Base-by-base conservation (phyloP, 2,888 invertebrate species). In the Cheiracanthium punctorium region DNA sequence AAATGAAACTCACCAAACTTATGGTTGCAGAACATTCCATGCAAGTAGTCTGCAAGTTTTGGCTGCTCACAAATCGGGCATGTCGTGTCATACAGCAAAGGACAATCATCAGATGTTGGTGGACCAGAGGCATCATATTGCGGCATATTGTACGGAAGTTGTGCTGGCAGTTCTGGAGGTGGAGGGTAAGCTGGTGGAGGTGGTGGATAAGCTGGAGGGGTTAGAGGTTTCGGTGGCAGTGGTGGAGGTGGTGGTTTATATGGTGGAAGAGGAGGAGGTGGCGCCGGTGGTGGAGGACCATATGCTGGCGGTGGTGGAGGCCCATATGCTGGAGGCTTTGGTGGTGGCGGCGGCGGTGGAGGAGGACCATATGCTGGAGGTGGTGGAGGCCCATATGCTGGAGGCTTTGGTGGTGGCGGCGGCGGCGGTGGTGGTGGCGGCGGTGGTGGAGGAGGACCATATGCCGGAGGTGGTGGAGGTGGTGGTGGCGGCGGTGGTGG, bases 301-400 rank as follows among this genome's bases (percentile, higher is more conserved):
- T 37, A 37, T 10, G 37, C 37, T 37, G 37, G 37, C 37, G 37
- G 76, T 14, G 17, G 37, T 71, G 70, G 37, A 17, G 43, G 33
- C 8, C 4, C 0, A 43, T 12, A 32, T 24, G n/a, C 58, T 12
- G 48, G 43, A 65, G 32, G 41, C 64, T 8, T 77, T 74, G 29
- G 77, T 72, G 20, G 70, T 30, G 82, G 79, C 12, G 71, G 71
- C 7, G 58, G 0, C 17, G 73, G 87, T 73, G 43, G 52, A 52
- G 67, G 65, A 71, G 32, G 37, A 37, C 37, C 37, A 37, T 37
- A 37, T 10, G 37, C 37, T 69, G 77, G 30, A 48, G 74, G 14
- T 33, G 79, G 74, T 58, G 72, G 37, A 17, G 43, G 33, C 8
- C 4, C 0, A 43, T 12, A 32, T 24, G n/a, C 58, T 12, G 48